Evolutionary conservation across 2,888 invertebrate genomes (phyloP), one percentile per base, ranked within the genome.

Genomic region (Sarcophaga rosellei): DNA sequence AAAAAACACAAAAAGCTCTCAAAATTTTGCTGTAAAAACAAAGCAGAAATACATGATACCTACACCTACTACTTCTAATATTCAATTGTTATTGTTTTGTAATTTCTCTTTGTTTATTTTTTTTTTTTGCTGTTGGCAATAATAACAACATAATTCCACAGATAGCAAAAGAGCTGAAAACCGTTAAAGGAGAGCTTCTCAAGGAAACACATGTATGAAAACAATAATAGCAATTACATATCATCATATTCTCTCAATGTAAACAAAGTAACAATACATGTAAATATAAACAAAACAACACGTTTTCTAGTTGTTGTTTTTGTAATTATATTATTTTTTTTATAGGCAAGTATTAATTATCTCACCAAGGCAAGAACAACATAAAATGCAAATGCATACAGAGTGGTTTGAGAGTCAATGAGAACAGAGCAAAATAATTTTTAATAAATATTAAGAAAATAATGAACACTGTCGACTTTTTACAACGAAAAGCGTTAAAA

Each of bases 201-300:
- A 35, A 35, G 35, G 10, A 35, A 35, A 2, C 35, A 10, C 1
- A 35, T 35, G 35, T 35, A 35, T 35, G 6, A 57, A 21, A 70
- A 23, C 8, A 66, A 72, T 21, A 53, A 70, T 63, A 63, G n/a
- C n/a, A 62, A 25, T 63, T 63, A 45, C 62, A 47, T 45, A 12
- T 68, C 66, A 5, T 25, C 21, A 4, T 53, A 57, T 53, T 74
- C 53, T 25, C 62, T 25, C 63, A 75, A 63, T 35, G 35, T 35
- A 35, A 35, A 35, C 35, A 10, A 35, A 70, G 59, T 65, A 21
- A 61, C 47, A 44, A 62, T 21, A 65, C 35, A 59, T 61, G 44
- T 17, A 25, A 63, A 72, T 72, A 20, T 61, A 65, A 76, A 72
- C 65, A 82, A 76, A 81, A 76, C 57, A 76, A 65, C 76, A 82